A percentile compares a stretch with the other conserved stretches of the same genome.
These are phyloP conservation scores for Ornithoptera priamus DNA, from an alignment of 2,888 invertebrate species.

Conservation along the genomic window DNA sequence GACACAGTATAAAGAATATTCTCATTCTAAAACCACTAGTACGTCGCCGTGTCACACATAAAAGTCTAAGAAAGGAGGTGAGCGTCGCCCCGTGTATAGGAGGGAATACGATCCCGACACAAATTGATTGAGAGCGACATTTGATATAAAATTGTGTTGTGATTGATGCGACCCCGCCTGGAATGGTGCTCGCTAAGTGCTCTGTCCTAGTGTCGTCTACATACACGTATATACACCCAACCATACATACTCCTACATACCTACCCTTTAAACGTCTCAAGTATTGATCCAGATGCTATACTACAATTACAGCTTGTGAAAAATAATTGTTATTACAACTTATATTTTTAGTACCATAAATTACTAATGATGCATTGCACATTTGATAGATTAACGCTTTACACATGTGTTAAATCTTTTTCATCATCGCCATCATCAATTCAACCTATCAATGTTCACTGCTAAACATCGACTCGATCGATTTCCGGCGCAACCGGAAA, in stretches of 20 bases:
- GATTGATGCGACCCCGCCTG: constrained; percentile 77
- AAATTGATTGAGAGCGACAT: constrained; percentile 80
- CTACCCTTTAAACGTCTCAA: not conserved
- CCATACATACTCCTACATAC: constrained; percentile 40
- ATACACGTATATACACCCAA: constrained; percentile 28
- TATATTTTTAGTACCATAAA: not conserved
- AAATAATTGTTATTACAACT: not conserved
- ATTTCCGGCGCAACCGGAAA: no score
- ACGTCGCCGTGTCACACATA: constrained; percentile 30
- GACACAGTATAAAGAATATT: constrained; percentile 2
- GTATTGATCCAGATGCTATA: not conserved
- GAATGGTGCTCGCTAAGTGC: constrained; percentile 72
- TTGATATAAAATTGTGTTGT: constrained; percentile 80
- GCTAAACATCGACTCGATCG: no score
- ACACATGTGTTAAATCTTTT: no score
- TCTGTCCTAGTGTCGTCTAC: constrained; percentile 62
- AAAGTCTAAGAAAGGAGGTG: constrained; percentile 46
- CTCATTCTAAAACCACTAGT: constrained; percentile 17
- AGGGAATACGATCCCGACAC: constrained; percentile 72
- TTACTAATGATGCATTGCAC: not conserved
- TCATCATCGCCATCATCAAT: no score
- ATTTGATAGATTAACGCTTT: no score
- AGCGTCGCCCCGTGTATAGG: constrained; percentile 52
- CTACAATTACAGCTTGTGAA: not conserved
- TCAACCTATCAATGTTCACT: no score